Conservation (phyloP, 53 echinoderm and acorn worm species). For the Temnopleurus reevesii region DNA sequence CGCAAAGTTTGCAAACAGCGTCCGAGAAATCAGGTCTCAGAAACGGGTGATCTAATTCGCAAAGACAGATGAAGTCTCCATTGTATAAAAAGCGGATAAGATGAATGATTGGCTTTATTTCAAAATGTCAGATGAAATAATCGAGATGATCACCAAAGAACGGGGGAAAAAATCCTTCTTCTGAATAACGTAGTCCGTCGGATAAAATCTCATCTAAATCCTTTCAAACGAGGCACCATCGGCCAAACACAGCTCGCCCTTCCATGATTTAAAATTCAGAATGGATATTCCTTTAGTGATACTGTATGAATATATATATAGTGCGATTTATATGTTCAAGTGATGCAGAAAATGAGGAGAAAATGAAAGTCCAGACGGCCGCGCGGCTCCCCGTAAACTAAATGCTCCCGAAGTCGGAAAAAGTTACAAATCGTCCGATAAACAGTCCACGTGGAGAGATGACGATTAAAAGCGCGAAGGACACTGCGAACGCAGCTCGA, state of each 20-base stretch:
- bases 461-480: background rate
- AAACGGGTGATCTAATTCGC: too few species aligned
- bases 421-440: background rate
- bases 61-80: too few species aligned
- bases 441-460: background rate
- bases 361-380: background rate
- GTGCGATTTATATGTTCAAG: background rate
- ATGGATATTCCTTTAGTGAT: background rate
- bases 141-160: too few species aligned
- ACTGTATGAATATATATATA: background rate
- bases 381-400: background rate
- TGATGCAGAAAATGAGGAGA: background rate
- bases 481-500: background rate
- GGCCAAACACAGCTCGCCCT: background rate
- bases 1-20: too few species aligned
- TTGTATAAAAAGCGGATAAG: too few species aligned
- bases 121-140: too few species aligned
- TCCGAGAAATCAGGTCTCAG: too few species aligned
- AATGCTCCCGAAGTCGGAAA: background rate
- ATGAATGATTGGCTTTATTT: too few species aligned
- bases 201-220: too few species aligned
- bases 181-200: too few species aligned
- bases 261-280: background rate
- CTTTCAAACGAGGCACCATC: too few species aligned
- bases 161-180: too few species aligned